phyloP scores from a whole-genome alignment of 2,113 vertebrate species.

The Todiramphus chloris region DNA sequence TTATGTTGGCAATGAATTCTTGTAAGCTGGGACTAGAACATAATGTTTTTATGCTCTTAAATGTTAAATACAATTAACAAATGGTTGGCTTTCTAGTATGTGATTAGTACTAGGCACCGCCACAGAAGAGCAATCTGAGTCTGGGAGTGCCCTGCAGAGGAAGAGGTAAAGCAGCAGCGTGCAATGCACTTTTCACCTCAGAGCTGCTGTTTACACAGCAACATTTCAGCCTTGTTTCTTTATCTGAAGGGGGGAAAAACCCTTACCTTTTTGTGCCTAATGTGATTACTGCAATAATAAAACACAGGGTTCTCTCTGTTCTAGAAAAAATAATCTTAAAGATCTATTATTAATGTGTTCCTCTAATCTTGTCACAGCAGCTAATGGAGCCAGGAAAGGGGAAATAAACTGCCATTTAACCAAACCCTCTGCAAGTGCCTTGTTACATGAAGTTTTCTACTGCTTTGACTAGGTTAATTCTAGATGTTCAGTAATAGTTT shows the following conservation, averaged over 20 bases:
- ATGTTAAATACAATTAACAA: constrained; percentile 1
- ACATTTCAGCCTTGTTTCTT: not conserved
- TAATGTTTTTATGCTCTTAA: constrained; percentile 12
- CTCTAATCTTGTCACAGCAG: not conserved
- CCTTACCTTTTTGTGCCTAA: not conserved
- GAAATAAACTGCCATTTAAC: not conserved
- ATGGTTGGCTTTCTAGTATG: not conserved
- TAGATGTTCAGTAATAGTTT: not conserved
- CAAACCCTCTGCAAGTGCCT: not conserved
- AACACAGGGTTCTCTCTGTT: not conserved
- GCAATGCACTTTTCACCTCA: constrained; percentile 27
- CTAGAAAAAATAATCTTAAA: not conserved
- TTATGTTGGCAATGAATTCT: constrained; percentile 53
- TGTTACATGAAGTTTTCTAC: not conserved
- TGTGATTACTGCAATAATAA: not conserved
- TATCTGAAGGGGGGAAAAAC: not conserved
- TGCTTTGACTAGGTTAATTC: not conserved
- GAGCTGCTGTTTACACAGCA: not conserved
- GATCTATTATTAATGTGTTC: not conserved
- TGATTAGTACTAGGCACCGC: not conserved
- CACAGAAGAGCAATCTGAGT: not conserved
- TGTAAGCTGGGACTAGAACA: not conserved
- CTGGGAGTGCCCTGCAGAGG: not conserved
- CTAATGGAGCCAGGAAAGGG: not conserved
- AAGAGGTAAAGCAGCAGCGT: not conserved